Base-by-base conservation (phyloP, 2,888 invertebrate species). In the Encarsia formosa region DNA sequence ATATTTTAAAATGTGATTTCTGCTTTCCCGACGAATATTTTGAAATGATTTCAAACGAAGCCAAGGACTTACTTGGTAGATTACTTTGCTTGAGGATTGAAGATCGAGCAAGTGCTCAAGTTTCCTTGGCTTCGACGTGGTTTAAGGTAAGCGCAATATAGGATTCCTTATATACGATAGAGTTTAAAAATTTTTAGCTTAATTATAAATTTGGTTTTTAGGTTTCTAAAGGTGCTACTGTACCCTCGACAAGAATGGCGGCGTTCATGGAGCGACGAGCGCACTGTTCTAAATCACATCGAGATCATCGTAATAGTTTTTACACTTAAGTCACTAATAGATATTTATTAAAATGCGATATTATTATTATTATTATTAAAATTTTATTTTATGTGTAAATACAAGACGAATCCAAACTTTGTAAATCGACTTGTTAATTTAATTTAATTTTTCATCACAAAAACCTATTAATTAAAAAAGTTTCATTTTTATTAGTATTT, bases 21-120 rank as follows among this genome's bases (percentile, higher is more conserved):
- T 88, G 88, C 67, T 90, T 88, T 74, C 88, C 88, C 15, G 82
- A 86, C 49, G 88, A 90, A 68, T 86, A 87, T 73, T 90, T 89
- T 75, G 74, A 77, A 31, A 78, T 77, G 34, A 79, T 88, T 48
- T 85, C 84, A 22, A 78, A 78, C 56, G 82, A 84, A 49, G 88
- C 85, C 35, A 87, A 85, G 66, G 77, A 79, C 39, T 75, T 90
- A 54, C 83, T 89, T 52, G 75, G 79, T 39, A 79, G 78, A 45
- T 75, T 90, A 61, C 75, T 90, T 35, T 79, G 83, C 42, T 73
- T 84, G 19, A 76, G 79, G 45, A 77, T 79, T 18, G 74, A 76
- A 18, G 77, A 78, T 47, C 71, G 83, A 49, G 66, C 75, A n/a
- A 74, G 69, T 26, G 79, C 81, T 64, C 71, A 74, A 37, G 65